phyloP scores from a whole-genome alignment of 2,797 vertebrate genomes.

The Nannoperca australis region DNA sequence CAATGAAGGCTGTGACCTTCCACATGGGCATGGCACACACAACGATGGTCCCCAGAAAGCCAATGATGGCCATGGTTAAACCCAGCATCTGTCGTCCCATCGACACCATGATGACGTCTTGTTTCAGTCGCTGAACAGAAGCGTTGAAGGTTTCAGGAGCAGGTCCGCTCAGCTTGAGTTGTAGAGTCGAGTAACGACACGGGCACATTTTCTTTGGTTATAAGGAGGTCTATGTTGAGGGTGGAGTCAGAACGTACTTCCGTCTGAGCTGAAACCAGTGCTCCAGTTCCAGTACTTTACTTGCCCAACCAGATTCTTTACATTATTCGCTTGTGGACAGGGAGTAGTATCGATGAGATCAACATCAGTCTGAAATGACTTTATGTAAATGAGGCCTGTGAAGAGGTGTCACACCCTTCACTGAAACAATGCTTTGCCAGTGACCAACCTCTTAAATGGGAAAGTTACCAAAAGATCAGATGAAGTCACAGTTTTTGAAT shows the following conservation, averaged over 20 bases:
- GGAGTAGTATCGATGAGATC: constrained; percentile 81
- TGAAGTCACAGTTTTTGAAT: constrained; percentile 44
- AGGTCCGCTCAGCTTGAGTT: constrained; percentile 27
- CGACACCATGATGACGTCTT: constrained; percentile 88
- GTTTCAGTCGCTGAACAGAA: constrained; percentile 20
- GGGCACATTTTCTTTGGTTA: constrained; percentile 19
- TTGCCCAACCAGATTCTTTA: constrained; percentile 78
- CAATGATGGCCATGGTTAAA: constrained; percentile 87
- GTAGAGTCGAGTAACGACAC: constrained; percentile 18
- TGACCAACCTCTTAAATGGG: constrained; percentile 8
- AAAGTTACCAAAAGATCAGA: constrained; percentile 23
- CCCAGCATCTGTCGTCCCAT: constrained; percentile 94
- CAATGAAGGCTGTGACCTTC: constrained; percentile 93
- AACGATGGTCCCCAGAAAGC: constrained; percentile 90
- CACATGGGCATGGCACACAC: constrained; percentile 94
- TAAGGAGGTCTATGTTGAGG: constrained; percentile 56
- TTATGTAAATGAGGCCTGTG: constrained; percentile 34
- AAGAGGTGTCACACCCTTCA: constrained; percentile 9
- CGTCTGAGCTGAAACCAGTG: constrained; percentile 70
- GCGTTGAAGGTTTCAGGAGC: constrained; percentile 3
- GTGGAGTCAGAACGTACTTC: constrained; percentile 69
- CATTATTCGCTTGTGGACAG: constrained; percentile 9
- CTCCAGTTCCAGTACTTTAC: constrained; percentile 36
- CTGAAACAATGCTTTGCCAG: constrained; percentile 26
- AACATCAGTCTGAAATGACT: constrained; percentile 17